Evolutionary conservation across 2,888 invertebrate genomes (phyloP), one percentile per base, ranked within the genome.

Genomic region (Poecilobothrus nobilitatus): DNA sequence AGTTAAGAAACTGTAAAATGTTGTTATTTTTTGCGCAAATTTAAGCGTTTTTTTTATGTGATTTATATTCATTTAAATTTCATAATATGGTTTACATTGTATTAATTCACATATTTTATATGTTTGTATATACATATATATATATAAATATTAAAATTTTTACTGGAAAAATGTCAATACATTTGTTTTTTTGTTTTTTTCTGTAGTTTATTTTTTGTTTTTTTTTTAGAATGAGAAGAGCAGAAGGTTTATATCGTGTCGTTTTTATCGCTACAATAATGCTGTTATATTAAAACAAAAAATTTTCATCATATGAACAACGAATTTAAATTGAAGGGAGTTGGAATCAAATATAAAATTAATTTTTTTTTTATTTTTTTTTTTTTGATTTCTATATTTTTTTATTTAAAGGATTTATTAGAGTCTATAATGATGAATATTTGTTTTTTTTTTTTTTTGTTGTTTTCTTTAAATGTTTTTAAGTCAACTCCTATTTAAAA

Each of bases 31-130:
- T 53, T 53, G 53, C 53, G 53, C 53, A 53, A 53, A 53, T 53
- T 53, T 53, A 53, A 53, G 53, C 53, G 53, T 53, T 53, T 53
- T 53, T n/a, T 53, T 53, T 53, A 53, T 53, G 53, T 53, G 53
- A 53, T 53, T 53, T 53, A 53, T 53, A 53, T 53, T 53, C 53
- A 6, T n/a, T 53, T 53, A 53, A 53, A 53, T 53, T 53, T 53
- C 6, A 53, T 53, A 53, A 53, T 53, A 53, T 53, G 15, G 53
- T 53, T 18, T 53, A 53, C 18, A 18, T 53, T 12, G 9, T 18
- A 53, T 53, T 53, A 18, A 12, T 53, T 18, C 18, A 53, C 15
- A 18, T 18, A n/a, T 12, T 18, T 12, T n/a, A 53, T 53, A 53
- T 53, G 53, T 53, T 15, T 53, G 53, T 53, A 9, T 53, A 53